A percentile compares a stretch with the other conserved stretches of the same genome.
These are phyloP conservation scores for Nymphalis io DNA, from an alignment of 1,140 invertebrate species.

Conservation along the genomic window DNA sequence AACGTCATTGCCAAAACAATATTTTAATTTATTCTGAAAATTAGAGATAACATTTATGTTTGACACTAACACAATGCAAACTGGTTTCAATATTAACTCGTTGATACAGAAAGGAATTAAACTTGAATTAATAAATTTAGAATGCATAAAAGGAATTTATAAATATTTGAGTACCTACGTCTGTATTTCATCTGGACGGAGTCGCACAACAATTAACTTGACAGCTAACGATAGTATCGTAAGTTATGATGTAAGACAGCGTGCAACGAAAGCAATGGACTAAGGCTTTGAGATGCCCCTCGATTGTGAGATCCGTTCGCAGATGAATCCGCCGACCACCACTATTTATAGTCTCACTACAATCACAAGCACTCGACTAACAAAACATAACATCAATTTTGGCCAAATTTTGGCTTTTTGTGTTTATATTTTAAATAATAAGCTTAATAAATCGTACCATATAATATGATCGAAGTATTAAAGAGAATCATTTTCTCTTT, in stretches of 20 bases:
- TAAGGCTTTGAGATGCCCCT: conserved; percentile 15
- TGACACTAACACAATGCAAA: conserved; percentile 15
- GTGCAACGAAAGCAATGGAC: conserved; percentile 22
- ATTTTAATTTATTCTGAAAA: too few relatives aligned
- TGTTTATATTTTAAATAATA: too few relatives aligned
- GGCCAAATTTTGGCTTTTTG: too few relatives aligned
- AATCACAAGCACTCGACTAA: too few relatives aligned
- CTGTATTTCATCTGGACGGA: background rate
- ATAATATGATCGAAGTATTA: too few relatives aligned
- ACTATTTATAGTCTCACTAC: background rate
- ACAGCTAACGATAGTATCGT: conserved; percentile 11
- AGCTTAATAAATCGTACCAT: too few relatives aligned
- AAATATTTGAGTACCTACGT: background rate
- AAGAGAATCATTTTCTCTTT: too few relatives aligned
- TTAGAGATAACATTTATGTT: too few relatives aligned
- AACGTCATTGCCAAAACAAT: too few relatives aligned
- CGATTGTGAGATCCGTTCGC: conserved; percentile 6
- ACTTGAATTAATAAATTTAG: background rate
- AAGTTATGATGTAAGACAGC: conserved; percentile 28
- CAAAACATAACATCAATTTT: too few relatives aligned
- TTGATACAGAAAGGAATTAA: conserved; percentile 6
- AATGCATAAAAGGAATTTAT: background rate
- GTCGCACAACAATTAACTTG: conserved; percentile 15
- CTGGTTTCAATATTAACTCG: conserved; percentile 8
- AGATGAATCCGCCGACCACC: too few relatives aligned